A percentile compares a stretch with the other conserved stretches of the same genome.
Conservation (phyloP, 2,113 vertebrate genomes). For the Turnix velox region DNA sequence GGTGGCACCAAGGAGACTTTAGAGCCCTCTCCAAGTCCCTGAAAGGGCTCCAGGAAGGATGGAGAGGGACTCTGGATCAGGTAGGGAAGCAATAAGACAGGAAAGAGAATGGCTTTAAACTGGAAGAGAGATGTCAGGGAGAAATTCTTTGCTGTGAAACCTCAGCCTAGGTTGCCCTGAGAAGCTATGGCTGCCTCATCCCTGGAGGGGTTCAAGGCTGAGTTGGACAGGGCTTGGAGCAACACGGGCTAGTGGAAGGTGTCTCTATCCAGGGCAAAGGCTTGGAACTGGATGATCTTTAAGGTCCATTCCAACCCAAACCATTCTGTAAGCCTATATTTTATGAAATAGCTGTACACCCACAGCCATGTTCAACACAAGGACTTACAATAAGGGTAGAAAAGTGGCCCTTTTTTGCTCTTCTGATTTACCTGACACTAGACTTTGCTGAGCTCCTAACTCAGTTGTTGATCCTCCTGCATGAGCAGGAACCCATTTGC, state of each 20-base stretch:
- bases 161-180: not conserved
- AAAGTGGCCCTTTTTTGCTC: not conserved
- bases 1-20: not conserved
- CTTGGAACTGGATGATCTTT: not conserved
- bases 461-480: not conserved
- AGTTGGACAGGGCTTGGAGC: not conserved
- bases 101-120: not conserved
- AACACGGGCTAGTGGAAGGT: not conserved
- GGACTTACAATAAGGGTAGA: not conserved
- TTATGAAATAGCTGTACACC: too few relatives aligned
- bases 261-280: not conserved
- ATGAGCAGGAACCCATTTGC: not conserved
- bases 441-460: not conserved
- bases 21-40: not conserved
- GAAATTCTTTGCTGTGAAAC: not conserved
- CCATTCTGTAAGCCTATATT: not conserved
- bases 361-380: not conserved
- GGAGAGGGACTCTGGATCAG: too few relatives aligned
- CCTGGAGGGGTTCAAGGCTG: not conserved
- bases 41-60: not conserved
- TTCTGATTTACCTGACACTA: not conserved
- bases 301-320: not conserved
- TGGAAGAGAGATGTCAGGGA: not conserved
- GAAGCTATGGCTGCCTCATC: not conserved
- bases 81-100: too few relatives aligned